Conservation (phyloP, 2,888 invertebrate genomes). For the Ariolimax columbianus region DNA sequence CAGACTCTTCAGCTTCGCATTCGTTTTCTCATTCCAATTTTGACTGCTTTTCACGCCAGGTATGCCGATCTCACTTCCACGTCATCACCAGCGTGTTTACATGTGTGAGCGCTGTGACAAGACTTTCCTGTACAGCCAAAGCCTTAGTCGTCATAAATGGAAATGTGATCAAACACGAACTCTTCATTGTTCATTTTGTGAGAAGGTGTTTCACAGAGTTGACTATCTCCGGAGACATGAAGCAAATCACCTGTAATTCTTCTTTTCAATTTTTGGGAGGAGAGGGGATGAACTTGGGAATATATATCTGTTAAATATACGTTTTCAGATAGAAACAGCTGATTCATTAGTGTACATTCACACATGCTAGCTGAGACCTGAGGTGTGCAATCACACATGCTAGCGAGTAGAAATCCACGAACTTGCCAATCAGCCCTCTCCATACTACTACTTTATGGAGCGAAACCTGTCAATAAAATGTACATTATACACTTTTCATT, state of each 20-base stretch:
- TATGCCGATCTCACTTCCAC: background rate
- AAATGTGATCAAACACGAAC: conserved; percentile 50
- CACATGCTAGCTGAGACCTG: background rate
- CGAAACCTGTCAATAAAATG: background rate
- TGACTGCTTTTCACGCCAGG: conserved; percentile 22
- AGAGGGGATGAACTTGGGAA: background rate
- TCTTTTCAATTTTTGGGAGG: too few relatives aligned
- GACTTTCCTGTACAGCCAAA: conserved; percentile 43
- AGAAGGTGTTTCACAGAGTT: conserved; percentile 47
- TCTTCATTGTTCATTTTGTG: conserved; percentile 48
- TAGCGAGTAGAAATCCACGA: background rate
- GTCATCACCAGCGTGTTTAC: conserved; percentile 8
- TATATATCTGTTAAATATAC: background rate
- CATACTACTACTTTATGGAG: background rate
- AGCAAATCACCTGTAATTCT: conserved; percentile 22
- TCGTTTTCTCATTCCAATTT: conserved; percentile 6
- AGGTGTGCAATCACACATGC: background rate
- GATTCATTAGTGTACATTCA: background rate
- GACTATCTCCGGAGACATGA: conserved; percentile 48
- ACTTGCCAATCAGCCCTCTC: conserved; percentile 10
- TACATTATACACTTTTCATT: conserved; percentile 27
- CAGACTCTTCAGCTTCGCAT: background rate
- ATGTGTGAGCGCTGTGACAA: conserved; percentile 40
- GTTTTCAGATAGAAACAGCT: too few relatives aligned
- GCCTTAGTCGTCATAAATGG: conserved; percentile 53